Evolutionary conservation across 2,113 vertebrate genomes (phyloP), one percentile per base, ranked within the genome.

Genomic region (Alectura lathami): DNA sequence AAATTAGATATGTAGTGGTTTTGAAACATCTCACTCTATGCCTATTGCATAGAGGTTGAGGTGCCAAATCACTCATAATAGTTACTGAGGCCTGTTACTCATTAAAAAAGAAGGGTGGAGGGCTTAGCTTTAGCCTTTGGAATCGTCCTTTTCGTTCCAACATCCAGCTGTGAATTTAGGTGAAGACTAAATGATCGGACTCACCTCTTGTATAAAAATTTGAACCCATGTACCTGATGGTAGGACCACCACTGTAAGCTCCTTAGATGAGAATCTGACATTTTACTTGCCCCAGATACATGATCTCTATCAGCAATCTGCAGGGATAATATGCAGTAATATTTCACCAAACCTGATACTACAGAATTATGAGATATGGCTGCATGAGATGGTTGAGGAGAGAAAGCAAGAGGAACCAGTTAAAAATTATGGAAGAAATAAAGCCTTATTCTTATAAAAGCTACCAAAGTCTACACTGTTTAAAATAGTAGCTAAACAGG

Each of bases 1-100:
- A 95, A 95, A 94, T 91, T 89, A 88, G 85, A 93, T 66, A 59
- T 66, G 54, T 45, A 94, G 78, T 62, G 78, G 78, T 57, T 96
- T 88, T 91, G 85, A 95, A 91, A 95, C 94, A 88, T 93, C 62
- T 91, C 70, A 73, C 78, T 85, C 78, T 48, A 24, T 66, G 70
- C 59, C 67, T 62, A 73, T 83, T 89, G 63, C 78, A 80, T 54
- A n/a, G n/a, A n/a, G n/a, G 53, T 36, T 80, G 75, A 88, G 72
- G 50, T 91, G 75, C 75, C 92, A 89, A 69, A 83, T 85, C 50
- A 69, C 53, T 83, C 93, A 53, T 62, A 88, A 76, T 20, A 89
- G 48, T 56, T 63, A 60, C 21, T 12, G 54, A 85, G 30, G 36
- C n/a, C 36, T 48, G 36, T 36, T 64, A 90, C 6, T 7, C 15